These are phyloP conservation scores for Eucera pruinosa DNA, from an alignment of 2,888 invertebrate genomes.

Conservation along the genomic window DNA sequence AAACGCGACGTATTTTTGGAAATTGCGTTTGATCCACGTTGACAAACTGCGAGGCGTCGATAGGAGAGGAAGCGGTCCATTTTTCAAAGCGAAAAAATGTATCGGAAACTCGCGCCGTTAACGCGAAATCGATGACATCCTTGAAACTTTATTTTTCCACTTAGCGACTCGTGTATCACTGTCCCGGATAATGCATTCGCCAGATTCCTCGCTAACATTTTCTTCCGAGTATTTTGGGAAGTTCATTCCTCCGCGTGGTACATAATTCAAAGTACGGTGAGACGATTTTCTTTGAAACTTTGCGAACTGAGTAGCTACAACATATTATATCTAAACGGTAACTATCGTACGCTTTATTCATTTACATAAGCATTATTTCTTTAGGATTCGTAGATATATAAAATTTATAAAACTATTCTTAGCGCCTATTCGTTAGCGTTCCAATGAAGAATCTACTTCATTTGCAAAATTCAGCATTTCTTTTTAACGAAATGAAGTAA, in stretches of 20 bases:
- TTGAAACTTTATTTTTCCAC: constrained; percentile 51
- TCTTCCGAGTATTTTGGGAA: background rate
- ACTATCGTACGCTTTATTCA: too few relatives aligned
- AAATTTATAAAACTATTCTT: too few relatives aligned
- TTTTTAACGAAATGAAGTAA: too few relatives aligned
- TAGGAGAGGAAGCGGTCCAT: constrained; percentile 26
- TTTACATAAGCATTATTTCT: background rate
- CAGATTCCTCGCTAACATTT: constrained; percentile 21
- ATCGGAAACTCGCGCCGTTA: constrained; percentile 43
- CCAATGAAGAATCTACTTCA: too few relatives aligned
- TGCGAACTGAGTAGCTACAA: background rate
- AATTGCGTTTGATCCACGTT: constrained; percentile 16
- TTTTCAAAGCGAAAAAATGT: constrained; percentile 41
- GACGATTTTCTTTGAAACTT: background rate
- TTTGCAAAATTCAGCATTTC: too few relatives aligned
- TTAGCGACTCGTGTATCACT: constrained; percentile 47
- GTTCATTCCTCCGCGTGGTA: constrained; percentile 12
- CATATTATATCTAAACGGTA: constrained; percentile 1
- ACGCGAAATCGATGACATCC: constrained; percentile 50
- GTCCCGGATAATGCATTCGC: constrained; percentile 42
- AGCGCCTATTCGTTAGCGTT: too few relatives aligned
- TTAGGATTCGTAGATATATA: too few relatives aligned
- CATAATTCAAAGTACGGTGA: background rate
- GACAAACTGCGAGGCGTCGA: constrained; percentile 29
- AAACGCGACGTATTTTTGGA: constrained; percentile 16